Conservation (phyloP, 2,113 vertebrate genomes). For the Neotragus moschatus region DNA sequence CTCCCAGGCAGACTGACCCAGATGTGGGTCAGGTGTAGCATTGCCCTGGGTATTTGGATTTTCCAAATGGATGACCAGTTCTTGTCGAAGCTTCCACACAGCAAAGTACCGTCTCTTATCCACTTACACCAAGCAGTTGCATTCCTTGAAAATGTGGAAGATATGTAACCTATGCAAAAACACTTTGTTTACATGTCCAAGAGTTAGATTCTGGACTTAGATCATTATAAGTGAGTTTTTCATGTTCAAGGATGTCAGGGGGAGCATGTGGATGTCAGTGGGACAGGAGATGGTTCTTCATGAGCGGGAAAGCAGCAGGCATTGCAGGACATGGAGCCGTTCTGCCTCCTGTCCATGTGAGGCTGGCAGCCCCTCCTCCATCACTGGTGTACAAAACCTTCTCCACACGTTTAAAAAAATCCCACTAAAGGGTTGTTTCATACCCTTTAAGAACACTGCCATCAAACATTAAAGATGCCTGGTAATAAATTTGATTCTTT, state of each 20-base stretch:
- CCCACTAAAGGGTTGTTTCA: neutral
- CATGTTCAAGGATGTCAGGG: neutral
- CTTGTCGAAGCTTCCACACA: neutral
- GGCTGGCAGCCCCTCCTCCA: accelerated
- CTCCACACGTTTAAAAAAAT: neutral
- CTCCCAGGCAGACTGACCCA: neutral
- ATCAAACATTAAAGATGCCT: neutral
- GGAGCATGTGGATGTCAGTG: neutral
- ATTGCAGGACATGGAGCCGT: accelerated
- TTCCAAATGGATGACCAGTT: neutral
- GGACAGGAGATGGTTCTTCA: neutral
- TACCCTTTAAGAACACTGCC: neutral
- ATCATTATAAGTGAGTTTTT: neutral
- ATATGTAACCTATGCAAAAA: neutral
- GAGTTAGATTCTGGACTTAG: neutral
- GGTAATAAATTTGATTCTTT: neutral
- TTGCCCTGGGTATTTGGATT: neutral
- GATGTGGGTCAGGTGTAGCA: neutral
- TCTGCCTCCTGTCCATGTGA: neutral
- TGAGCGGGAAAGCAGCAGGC: neutral
- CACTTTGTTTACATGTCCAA: neutral
- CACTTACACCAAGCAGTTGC: neutral
- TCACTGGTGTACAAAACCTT: neutral
- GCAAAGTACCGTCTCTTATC: neutral
- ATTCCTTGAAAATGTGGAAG: neutral